These are phyloP conservation scores for Cancer borealis DNA, from an alignment of 2,888 invertebrate genomes.

Conservation along the genomic window DNA sequence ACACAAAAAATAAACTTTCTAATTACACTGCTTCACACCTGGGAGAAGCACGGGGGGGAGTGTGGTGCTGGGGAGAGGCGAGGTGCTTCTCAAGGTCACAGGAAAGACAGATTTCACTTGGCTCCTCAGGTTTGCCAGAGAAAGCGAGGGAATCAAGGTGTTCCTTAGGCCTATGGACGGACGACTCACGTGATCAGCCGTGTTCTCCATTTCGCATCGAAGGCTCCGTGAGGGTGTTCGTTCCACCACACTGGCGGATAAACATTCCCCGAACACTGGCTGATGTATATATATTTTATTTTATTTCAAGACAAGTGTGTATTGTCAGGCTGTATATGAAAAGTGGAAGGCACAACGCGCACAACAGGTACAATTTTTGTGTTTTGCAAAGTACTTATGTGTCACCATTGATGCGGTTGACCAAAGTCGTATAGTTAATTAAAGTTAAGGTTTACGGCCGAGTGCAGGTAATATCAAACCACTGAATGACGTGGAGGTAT, in stretches of 20 bases:
- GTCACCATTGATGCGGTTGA: too few species aligned
- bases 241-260: background rate
- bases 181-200: background rate
- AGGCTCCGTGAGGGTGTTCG: background rate
- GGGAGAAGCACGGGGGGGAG: background rate
- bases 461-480: too few species aligned
- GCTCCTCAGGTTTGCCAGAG: background rate
- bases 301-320: too few species aligned
- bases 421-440: too few species aligned
- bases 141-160: background rate
- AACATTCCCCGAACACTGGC: too few species aligned
- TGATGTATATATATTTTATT: too few species aligned
- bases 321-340: too few species aligned
- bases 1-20: constrained; percentile 6
- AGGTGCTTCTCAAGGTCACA: background rate
- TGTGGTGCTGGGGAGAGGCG: background rate
- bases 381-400: too few species aligned
- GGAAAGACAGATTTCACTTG: background rate
- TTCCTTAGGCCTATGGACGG: background rate
- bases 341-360: too few species aligned
- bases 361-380: too few species aligned
- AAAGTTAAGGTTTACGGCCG: too few species aligned
- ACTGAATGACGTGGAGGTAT: too few species aligned
- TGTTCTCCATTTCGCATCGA: background rate
- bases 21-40: background rate